Evolutionary conservation across 2,888 invertebrate species (phyloP).

Genomic region (Latheticus oryzae): DNA sequence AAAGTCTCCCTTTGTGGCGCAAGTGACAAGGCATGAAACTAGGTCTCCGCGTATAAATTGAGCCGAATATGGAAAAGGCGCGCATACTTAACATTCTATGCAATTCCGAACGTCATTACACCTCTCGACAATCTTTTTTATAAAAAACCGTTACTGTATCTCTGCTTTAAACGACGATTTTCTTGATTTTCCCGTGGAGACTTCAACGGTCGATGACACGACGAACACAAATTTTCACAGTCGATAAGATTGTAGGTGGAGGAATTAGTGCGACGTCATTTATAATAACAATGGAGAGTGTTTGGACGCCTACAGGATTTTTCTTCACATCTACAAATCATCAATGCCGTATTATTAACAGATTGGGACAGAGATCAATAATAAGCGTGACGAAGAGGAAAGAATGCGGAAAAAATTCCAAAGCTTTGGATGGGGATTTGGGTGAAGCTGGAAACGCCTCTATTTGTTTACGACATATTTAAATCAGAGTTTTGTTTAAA

Average conservation of each 20-base stretch:
- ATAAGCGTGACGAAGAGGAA: conserved; percentile 13
- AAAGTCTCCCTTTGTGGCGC: conserved; percentile 33
- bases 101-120: conserved; percentile 20
- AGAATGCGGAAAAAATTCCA: conserved; percentile 24
- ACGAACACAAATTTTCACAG: conserved; percentile 22
- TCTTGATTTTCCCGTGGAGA: conserved; percentile 19
- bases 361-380: conserved; percentile 25
- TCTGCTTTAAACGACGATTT: not conserved
- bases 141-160: not conserved
- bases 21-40: conserved; percentile 42
- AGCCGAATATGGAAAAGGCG: conserved; percentile 50
- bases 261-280: conserved; percentile 34
- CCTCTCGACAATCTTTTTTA: not conserved
- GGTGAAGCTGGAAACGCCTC: conserved; percentile 6
- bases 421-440: not conserved
- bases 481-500: too few relatives aligned
- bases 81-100: conserved; percentile 45
- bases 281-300: conserved; percentile 34
- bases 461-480: conserved; percentile 1
- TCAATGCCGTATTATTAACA: conserved; percentile 25
- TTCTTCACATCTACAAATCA: conserved; percentile 33
- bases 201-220: conserved; percentile 40
- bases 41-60: conserved; percentile 52
- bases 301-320: conserved; percentile 28
- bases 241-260: conserved; percentile 26